phyloP scores from a whole-genome alignment of 2,888 invertebrate genomes.

The Andrena minutula region DNA sequence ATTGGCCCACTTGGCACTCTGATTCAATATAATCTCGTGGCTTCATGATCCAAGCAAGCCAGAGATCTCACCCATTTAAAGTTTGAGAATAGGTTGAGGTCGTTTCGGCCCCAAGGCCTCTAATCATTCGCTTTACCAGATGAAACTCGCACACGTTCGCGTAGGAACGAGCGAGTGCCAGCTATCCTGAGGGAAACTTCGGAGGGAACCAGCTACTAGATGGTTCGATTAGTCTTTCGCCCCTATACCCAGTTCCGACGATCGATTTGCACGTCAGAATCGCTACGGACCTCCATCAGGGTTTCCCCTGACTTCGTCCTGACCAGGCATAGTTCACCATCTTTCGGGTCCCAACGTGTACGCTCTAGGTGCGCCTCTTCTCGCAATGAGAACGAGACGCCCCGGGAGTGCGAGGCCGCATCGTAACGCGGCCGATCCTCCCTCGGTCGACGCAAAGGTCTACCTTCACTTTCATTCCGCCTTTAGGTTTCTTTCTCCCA shows the following conservation, averaged over 20 bases:
- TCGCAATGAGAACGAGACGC: conserved; percentile 85
- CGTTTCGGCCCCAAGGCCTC: conserved; percentile 88
- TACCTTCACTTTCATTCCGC: conserved; percentile 89
- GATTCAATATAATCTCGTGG: conserved; percentile 85
- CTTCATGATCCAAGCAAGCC: conserved; percentile 87
- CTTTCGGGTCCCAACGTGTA: conserved; percentile 87
- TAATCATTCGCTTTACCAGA: conserved; percentile 20
- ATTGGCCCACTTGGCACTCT: conserved; percentile 89
- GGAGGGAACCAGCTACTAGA: too few relatives aligned
- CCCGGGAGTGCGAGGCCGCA: conserved; percentile 74
- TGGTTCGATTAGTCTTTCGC: conserved; percentile 77
- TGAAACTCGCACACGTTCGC: conserved; percentile 3
- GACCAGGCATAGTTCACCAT: conserved; percentile 86
- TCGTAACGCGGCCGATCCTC: conserved; percentile 85
- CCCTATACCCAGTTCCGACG: conserved; percentile 91
- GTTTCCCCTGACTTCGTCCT: conserved; percentile 87
- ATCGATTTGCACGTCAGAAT: conserved; percentile 90
- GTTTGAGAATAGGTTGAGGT: conserved; percentile 91
- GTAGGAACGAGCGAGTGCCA: conserved; percentile 91
- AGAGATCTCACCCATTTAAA: conserved; percentile 86
- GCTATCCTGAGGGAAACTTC: too few relatives aligned
- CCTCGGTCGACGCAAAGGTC: conserved; percentile 83
- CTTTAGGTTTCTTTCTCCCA: conserved; percentile 86
- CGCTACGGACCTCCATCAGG: conserved; percentile 87
- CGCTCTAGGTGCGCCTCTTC: conserved; percentile 88